A percentile compares a stretch with the other conserved stretches of the same genome.
These are phyloP conservation scores for Motacilla alba DNA, from an alignment of 2,113 vertebrate species.

Conservation along the genomic window DNA sequence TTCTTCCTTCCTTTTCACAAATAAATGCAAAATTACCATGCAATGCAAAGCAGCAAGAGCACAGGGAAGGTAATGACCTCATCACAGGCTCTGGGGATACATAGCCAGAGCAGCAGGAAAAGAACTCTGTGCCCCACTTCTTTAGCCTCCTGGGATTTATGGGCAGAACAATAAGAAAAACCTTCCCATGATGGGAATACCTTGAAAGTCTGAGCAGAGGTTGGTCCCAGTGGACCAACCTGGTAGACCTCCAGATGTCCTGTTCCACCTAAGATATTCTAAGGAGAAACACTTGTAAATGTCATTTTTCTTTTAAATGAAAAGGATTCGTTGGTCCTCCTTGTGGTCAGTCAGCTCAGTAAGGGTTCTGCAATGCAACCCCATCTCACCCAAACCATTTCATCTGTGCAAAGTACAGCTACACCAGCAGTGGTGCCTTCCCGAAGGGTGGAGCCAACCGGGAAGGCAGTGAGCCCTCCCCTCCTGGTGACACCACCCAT, in stretches of 20 bases:
- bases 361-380: not conserved
- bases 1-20: not conserved
- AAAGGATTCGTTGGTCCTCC: not conserved
- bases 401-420: not conserved
- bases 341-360: not conserved
- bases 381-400: not conserved
- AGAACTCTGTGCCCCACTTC: not conserved
- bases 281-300: not conserved
- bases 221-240: not conserved
- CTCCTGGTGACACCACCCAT: not conserved
- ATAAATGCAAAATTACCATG: not conserved
- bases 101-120: not conserved
- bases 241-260: not conserved
- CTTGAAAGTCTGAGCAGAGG: not conserved
- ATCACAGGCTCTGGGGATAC: not conserved
- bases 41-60: not conserved
- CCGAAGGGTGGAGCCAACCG: not conserved
- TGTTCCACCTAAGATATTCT: not conserved
- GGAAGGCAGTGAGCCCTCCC: not conserved
- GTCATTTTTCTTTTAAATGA: not conserved
- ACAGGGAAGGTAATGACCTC: not conserved
- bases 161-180: not conserved
- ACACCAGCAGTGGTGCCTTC: not conserved
- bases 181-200: not conserved
- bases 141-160: not conserved